Base-by-base conservation (phyloP, 2,797 vertebrate genomes). In the Danio aesculapii region DNA sequence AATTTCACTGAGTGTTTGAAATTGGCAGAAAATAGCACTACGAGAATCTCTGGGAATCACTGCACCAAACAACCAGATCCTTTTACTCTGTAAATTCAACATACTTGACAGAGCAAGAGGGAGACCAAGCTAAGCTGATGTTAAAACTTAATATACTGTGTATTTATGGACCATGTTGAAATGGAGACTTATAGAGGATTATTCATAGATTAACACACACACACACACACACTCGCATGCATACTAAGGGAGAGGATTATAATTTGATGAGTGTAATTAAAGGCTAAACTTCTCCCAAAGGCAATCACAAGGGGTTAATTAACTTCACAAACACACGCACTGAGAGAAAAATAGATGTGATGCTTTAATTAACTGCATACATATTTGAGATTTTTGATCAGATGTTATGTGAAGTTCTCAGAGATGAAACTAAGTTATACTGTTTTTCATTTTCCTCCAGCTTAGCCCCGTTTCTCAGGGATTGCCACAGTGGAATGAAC, bases 191-290 rank as follows among this genome's bases (percentile, higher is more conserved):
- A 63, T 12, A 49, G 70, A 17, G 30, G 41, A 68, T 68, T 77
- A 19, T 79, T 57, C 68, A 70, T 39, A 46, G 52, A 68, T 64
- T 72, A 80, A 57, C 49, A 61, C 66, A 76, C 50, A 17, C 46
- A 74, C 70, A 44, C 41, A 53, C 70, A 44, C 41, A 53, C 30
- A 30, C 30, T n/a, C n/a, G 3, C 3, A 30, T 30, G 30, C 30
- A 30, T 30, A 30, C 30, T 30, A 5, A 49, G 19, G 73, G 10
- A 77, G 71, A 81, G 72, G 69, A 87, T 85, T 87, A 81, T 81
- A 63, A 84, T 73, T 75, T 83, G 79, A 84, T 86, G 83, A 86
- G 66, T 79, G 77, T 87, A 88, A 88, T 88, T 89, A 85, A 86
- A 86, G 66, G 63, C 79, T 70, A 72, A 84, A 82, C 61, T n/a